Evolutionary conservation across 2,888 invertebrate genomes (phyloP), one percentile per base, ranked within the genome.

Genomic region (Troilus luridus): DNA sequence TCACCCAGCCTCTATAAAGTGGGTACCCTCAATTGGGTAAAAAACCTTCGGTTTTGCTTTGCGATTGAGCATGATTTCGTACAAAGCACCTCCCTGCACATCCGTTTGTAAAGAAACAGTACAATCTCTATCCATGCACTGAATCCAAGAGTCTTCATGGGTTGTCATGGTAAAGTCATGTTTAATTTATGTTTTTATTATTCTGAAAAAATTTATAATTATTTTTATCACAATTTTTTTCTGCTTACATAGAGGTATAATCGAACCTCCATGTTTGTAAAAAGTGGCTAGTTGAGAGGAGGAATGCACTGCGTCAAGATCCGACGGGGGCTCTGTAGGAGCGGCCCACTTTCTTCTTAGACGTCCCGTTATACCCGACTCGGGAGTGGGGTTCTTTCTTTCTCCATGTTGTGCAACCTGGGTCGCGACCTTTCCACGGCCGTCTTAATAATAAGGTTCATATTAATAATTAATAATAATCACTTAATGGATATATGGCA

Each of bases 291-390:
- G 90, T 54, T 56, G 19, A 72, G 14, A n/a, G 62, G 64, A 27
- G 85, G 54, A 59, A 81, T 85, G 60, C 9, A 60, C 60, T 41
- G 60, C 62, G 54, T 85, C 91, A 64, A 88, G 91, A 91, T 91
- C 91, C 6, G 88, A 67, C 54, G 91, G 64, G n/a, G 56, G 88
- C 54, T 41, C 91, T 91, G 91, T 91, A 91, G 91, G 21, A 64
- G 81, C 90, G 90, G 91, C 91, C 91, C 91, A 91, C 91, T 91
- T 91, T 91, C 91, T 91, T 91, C 90, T 85, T 81, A n/a, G 1
- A 56, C 85, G 85, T 54, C 54, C 85, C 85, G 85, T 85, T 85
- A 85, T 85, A 41, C 85, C 21, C 24, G 6, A 10, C 9, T 9
- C 11, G 21, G 77, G 81, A 21, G 81, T 54, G 56, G 56, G 85